Evolutionary conservation across 2,888 invertebrate genomes (phyloP), one percentile per base, ranked within the genome.

Genomic region (Drosophila seclusa): DNA sequence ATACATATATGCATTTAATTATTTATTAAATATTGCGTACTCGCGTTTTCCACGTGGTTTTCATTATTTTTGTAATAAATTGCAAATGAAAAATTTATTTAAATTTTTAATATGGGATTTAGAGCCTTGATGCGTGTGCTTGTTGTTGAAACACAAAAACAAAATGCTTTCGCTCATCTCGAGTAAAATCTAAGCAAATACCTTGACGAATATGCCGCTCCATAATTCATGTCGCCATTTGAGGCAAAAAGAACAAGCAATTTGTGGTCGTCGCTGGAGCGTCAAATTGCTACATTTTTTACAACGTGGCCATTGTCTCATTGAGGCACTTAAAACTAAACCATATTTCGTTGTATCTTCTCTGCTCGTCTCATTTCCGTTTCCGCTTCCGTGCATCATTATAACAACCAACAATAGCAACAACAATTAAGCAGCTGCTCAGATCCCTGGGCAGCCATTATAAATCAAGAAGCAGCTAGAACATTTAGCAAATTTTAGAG

Each of bases 211-310:
- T n/a, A 8, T 16, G 38, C 38, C 21, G 34, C 62, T 21, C 13
- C 67, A 36, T 57, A 53, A 45, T 16, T 52, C 36, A 31, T 36
- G 13, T 18, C 8, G n/a, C 16, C 18, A 66, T 63, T 31, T 24
- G 34, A 36, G 24, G 27, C 40, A 10, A 45, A 42, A 29, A 27
- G 32, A 29, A 65, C 8, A 24, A 45, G 45, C 24, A 45, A 59
- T 42, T 65, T 67, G 63, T 53, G 64, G 71, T 52, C 67, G 58
- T 68, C 63, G 70, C 80, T 73, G 73, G 72, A 72, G 75, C 90
- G 61, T 76, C 34, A 85, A 90, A 89, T 87, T 89, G 73, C 58
- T 80, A 67, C 86, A 88, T 89, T 78, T 86, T 45, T 24, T 16
- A 16, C 16, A 45, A 24, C 63, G 63, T 68, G 38, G 69, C 68